Percentiles rank a stretch among this genome's conserved stretches.
Conservation (phyloP, 1,140 invertebrate genomes). For the Thaumetopoea pityocampa region DNA sequence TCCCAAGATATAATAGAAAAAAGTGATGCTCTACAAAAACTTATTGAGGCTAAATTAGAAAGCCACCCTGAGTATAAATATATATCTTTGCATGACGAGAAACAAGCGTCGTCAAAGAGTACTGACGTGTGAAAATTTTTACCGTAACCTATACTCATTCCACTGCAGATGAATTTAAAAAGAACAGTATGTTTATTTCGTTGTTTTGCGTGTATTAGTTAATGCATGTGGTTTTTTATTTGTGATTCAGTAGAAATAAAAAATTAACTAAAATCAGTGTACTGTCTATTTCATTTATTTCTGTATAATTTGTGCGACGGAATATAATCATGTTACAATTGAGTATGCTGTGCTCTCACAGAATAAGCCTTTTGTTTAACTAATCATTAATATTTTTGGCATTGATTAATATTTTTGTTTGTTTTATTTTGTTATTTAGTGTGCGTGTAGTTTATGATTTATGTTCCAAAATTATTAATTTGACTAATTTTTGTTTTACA, state of each 20-base stretch:
- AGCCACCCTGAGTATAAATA: conserved; percentile 62
- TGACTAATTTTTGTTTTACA: neutral
- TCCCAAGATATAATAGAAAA: conserved; percentile 48
- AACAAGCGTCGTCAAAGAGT: conserved; percentile 54
- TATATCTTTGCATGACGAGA: conserved; percentile 48
- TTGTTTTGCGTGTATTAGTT: conserved; percentile 23
- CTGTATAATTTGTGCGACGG: too few relatives aligned
- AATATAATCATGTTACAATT: too few relatives aligned
- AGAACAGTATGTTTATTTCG: conserved; percentile 55
- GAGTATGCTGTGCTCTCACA: too few relatives aligned
- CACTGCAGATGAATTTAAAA: conserved; percentile 27
- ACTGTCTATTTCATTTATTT: too few relatives aligned
- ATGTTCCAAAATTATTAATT: conserved; percentile 5
- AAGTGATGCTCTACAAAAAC: conserved; percentile 55
- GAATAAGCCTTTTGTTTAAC: too few relatives aligned
- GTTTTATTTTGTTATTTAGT: conserved; percentile 11
- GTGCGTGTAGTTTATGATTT: conserved; percentile 17
- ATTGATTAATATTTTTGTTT: too few relatives aligned
- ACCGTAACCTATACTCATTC: conserved; percentile 28
- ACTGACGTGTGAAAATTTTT: conserved; percentile 61
- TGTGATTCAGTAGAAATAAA: too few relatives aligned
- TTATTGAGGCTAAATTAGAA: conserved; percentile 61
- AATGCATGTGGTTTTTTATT: conserved; percentile 19
- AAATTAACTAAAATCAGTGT: too few relatives aligned
- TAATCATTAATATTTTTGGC: too few relatives aligned